Evolutionary conservation across 2,797 vertebrate species (phyloP).

Genomic region (Crossoptilon crossoptilon): DNA sequence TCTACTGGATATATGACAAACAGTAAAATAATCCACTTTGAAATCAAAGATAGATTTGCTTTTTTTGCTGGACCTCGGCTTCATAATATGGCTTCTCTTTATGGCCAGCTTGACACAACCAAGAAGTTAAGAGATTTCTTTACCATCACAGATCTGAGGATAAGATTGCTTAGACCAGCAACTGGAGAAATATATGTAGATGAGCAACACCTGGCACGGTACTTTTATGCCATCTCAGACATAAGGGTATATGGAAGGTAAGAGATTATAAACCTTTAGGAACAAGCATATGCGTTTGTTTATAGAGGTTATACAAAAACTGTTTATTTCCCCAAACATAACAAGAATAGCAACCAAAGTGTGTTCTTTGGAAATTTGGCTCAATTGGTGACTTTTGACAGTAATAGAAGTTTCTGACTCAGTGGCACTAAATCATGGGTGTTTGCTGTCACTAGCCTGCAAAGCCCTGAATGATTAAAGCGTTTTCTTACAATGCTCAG

Average conservation of each 20-base stretch:
- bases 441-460: not conserved
- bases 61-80: constrained; percentile 96
- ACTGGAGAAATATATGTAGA: constrained; percentile 96
- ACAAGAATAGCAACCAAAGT: not conserved
- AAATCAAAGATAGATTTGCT: constrained; percentile 98
- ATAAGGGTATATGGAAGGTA: constrained; percentile 99
- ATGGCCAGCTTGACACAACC: constrained; percentile 97
- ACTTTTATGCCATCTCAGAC: constrained; percentile 99
- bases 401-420: not conserved
- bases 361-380: not conserved
- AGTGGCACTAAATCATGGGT: not conserved
- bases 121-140: constrained; percentile 99
- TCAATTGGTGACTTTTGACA: not conserved
- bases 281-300: not conserved
- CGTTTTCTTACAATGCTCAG: not conserved
- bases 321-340: not conserved
- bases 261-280: constrained; percentile 67
- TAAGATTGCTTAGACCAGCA: constrained; percentile 93
- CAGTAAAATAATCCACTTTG: constrained; percentile 97
- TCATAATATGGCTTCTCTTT: constrained; percentile 98
- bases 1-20: constrained; percentile 95
- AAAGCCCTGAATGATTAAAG: not conserved
- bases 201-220: constrained; percentile 93
- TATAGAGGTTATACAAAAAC: not conserved
- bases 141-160: constrained; percentile 95